Evolutionary conservation across 2,113 vertebrate species (phyloP).

Genomic region (Nanorana parkeri): DNA sequence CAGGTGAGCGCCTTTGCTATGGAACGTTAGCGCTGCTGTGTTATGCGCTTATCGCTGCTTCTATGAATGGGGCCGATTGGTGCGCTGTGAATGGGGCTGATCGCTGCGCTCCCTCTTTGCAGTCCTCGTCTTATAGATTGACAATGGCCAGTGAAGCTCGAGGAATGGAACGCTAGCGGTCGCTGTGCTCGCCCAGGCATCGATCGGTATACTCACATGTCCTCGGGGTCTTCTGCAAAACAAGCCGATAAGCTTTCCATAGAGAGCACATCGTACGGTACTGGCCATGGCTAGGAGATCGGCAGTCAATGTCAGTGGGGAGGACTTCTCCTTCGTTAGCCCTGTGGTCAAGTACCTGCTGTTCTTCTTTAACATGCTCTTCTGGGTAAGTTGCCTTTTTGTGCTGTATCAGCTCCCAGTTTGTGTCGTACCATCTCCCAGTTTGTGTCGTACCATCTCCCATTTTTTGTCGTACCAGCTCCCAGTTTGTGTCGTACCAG

Average conservation of each 20-base stretch:
- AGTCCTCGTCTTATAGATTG: background rate
- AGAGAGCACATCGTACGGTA: background rate
- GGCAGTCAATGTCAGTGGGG: slow-evolving; percentile 52
- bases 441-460: too few species aligned
- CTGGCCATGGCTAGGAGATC: slow-evolving; percentile 72
- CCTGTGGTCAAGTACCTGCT: slow-evolving; percentile 88
- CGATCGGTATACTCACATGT: background rate
- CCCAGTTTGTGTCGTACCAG: too few species aligned
- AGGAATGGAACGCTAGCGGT: background rate
- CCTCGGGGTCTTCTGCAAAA: slow-evolving; percentile 26
- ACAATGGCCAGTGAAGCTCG: background rate
- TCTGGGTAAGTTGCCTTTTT: slow-evolving; percentile 98
- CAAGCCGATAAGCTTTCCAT: background rate
- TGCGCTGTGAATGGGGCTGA: too few species aligned
- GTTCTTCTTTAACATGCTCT: slow-evolving; percentile 89
- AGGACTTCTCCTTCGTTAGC: slow-evolving; percentile 85
- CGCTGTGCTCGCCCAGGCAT: background rate
- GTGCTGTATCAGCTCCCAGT: too few species aligned
- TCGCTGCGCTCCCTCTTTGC: too few species aligned
- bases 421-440: too few species aligned
- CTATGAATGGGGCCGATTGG: too few species aligned
- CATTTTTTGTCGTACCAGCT: too few species aligned
- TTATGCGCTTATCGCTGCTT: too few species aligned
- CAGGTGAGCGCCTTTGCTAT: background rate
- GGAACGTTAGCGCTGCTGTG: background rate